A percentile compares a stretch with the other conserved stretches of the same genome.
Conservation (phyloP, 1,140 invertebrate species). For the Aphelenchoides fujianensis region DNA sequence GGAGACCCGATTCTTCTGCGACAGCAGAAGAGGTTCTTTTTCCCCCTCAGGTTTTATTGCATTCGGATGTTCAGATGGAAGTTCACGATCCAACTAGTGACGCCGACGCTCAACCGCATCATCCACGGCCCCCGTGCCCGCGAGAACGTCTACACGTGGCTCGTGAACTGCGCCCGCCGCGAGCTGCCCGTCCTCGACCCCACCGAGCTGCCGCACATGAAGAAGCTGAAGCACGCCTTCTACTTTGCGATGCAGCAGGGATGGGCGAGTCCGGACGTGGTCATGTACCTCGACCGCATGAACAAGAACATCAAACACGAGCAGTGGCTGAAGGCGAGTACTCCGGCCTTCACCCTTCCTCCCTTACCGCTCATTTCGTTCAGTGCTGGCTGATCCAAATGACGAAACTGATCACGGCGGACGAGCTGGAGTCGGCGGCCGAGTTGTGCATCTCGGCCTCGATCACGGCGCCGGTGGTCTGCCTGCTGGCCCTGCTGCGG, state of each 20-base stretch:
- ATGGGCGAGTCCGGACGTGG: conserved; percentile 48
- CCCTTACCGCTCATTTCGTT: no score
- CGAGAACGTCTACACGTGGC: conserved; percentile 45
- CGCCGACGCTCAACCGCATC: conserved; percentile 19
- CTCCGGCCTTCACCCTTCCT: no score
- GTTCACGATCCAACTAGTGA: conserved; percentile 32
- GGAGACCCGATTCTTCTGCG: neutral
- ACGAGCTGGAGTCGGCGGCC: conserved; percentile 39
- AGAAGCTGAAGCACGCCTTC: conserved; percentile 43
- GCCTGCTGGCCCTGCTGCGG: conserved; percentile 31
- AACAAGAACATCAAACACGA: conserved; percentile 31
- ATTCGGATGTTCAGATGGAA: conserved; percentile 27
- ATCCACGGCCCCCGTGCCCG: conserved; percentile 25
- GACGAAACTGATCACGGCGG: conserved; percentile 25
- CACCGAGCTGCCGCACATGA: conserved; percentile 21
- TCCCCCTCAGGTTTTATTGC: conserved; percentile 1
- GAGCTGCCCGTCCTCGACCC: conserved; percentile 35
- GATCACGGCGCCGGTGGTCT: conserved; percentile 39
- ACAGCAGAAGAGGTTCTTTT: neutral
- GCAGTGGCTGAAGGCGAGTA: conserved; percentile 24
- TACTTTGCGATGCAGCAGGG: conserved; percentile 44
- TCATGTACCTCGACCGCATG: conserved; percentile 44
- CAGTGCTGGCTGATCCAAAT: conserved; percentile 46
- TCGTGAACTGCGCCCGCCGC: conserved; percentile 42
- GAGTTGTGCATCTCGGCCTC: conserved; percentile 39